Percentiles rank a stretch among this genome's conserved stretches.
These are phyloP conservation scores for Byasa hedistus DNA, from an alignment of 2,888 invertebrate species.

Conservation along the genomic window DNA sequence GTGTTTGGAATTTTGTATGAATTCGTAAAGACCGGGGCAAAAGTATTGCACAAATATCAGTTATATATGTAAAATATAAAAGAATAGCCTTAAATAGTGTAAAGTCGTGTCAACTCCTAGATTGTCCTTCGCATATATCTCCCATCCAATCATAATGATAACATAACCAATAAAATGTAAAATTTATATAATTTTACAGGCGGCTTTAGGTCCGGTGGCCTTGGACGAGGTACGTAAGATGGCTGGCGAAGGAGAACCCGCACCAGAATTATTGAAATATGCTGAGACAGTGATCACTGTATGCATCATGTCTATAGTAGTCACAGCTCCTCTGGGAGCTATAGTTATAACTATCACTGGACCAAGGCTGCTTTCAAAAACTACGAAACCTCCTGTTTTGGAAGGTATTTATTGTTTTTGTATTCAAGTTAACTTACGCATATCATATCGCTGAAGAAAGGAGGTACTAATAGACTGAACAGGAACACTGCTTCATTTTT, in stretches of 20 bases:
- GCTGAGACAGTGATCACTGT: constrained; percentile 87
- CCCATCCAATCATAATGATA: no score
- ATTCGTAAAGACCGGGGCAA: no score
- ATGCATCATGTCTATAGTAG: constrained; percentile 89
- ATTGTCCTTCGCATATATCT: no score
- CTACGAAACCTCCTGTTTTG: constrained; percentile 83
- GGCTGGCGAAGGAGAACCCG: constrained; percentile 48
- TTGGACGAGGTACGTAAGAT: constrained; percentile 81
- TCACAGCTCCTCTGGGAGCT: constrained; percentile 92
- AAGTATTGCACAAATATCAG: no score
- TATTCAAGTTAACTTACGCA: background rate
- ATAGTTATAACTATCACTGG: constrained; percentile 90
- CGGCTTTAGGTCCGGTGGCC: constrained; percentile 89
- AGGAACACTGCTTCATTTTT: no score
- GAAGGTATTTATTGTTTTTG: constrained; percentile 74
- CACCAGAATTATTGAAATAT: constrained; percentile 77
- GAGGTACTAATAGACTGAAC: no score
- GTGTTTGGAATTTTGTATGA: no score
- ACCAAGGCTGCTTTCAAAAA: constrained; percentile 87
- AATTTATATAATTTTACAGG: constrained; percentile 65
- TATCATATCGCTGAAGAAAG: no score
- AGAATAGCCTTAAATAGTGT: no score
- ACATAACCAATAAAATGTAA: background rate
- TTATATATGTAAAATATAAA: no score
- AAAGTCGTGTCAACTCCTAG: no score